Percentiles rank a stretch among this genome's conserved stretches.
phyloP scores from a whole-genome alignment of 2,113 vertebrate species.

The Polyodon spathula region DNA sequence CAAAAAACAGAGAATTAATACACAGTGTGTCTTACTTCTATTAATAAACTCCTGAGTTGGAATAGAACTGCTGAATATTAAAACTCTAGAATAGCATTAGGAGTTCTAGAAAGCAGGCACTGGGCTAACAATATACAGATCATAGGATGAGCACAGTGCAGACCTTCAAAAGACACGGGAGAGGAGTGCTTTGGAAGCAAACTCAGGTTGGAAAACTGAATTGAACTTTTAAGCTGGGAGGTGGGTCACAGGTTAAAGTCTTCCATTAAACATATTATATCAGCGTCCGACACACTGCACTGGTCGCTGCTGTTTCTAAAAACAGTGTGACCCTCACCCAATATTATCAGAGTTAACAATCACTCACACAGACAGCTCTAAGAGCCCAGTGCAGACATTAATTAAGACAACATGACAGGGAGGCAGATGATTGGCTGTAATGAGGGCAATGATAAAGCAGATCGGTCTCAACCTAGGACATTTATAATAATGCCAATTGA shows the following conservation, averaged over 20 bases:
- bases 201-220: no score
- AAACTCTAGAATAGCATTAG: no score
- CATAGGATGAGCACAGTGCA: no score
- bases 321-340: neutral
- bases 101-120: no score
- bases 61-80: neutral
- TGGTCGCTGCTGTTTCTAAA: neutral
- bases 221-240: no score
- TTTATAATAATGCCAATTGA: neutral
- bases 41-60: neutral
- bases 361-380: neutral
- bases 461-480: slow-evolving; percentile 1
- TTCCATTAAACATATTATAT: no score
- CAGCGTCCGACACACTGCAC: neutral
- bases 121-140: no score
- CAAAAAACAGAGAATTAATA: slow-evolving; percentile 5
- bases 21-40: neutral
- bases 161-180: no score
- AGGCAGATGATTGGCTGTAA: slow-evolving; percentile 12
- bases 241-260: no score
- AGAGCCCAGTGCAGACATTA: neutral
- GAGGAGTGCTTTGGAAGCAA: no score
- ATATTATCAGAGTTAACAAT: neutral
- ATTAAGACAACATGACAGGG: slow-evolving; percentile 13
- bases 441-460: slow-evolving; percentile 10